phyloP scores from a whole-genome alignment of 2,797 vertebrate genomes.

The Pteronotus mesoamericanus region DNA sequence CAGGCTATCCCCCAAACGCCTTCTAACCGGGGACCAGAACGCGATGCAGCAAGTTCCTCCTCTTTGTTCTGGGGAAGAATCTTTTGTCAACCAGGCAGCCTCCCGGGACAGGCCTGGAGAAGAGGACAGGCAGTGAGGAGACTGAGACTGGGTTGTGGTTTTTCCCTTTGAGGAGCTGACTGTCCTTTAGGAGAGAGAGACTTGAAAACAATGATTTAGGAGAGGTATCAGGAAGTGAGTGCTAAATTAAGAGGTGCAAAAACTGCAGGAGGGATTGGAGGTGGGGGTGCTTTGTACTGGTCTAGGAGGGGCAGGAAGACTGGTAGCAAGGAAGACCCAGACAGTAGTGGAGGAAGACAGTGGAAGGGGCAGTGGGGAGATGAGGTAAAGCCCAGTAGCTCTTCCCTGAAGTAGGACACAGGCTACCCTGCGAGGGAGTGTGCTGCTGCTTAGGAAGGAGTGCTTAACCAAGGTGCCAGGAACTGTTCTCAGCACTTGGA shows the following conservation, averaged over 20 bases:
- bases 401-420: neutral
- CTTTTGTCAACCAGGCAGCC: neutral
- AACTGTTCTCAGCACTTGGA: neutral
- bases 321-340: neutral
- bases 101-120: neutral
- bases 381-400: neutral
- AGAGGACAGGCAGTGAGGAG: neutral
- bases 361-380: too few species aligned
- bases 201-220: neutral
- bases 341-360: neutral
- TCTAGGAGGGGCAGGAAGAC: too few species aligned
- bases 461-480: neutral
- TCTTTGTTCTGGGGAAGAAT: neutral
- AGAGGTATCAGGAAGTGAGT: neutral
- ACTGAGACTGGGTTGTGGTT: neutral
- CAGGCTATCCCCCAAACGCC: neutral
- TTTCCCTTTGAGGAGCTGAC: neutral
- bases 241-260: neutral
- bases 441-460: neutral
- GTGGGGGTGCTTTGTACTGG: neutral
- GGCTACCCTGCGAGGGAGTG: neutral
- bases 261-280: neutral
- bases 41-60: neutral
- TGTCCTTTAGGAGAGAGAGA: neutral
- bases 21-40: neutral